These are phyloP conservation scores for Alauda arvensis DNA, from an alignment of 2,797 vertebrate species.

Conservation along the genomic window DNA sequence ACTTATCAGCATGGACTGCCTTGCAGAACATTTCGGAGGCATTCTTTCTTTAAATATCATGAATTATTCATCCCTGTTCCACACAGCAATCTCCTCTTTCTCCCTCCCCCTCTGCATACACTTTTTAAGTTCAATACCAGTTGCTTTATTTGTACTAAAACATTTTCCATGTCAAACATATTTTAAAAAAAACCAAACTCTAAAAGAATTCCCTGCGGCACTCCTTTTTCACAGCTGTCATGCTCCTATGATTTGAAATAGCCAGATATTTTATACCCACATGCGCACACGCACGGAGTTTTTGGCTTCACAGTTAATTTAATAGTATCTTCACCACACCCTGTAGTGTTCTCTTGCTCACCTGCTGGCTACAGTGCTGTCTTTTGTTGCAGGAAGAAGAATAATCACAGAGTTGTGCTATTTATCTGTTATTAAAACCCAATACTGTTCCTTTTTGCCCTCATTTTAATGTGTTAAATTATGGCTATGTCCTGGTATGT, in stretches of 20 bases:
- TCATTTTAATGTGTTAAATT: constrained; percentile 30
- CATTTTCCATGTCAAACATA: constrained; percentile 92
- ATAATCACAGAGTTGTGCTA: constrained; percentile 21
- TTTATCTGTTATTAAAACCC: constrained; percentile 47
- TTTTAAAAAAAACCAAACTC: constrained; percentile 80
- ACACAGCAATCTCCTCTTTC: constrained; percentile 78
- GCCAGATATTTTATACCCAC: constrained; percentile 32
- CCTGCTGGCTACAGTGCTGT: constrained; percentile 77
- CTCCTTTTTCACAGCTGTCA: constrained; percentile 93
- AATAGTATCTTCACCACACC: constrained; percentile 85
- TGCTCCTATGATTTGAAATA: constrained; percentile 86
- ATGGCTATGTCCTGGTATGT: constrained; percentile 35
- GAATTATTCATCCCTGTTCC: constrained; percentile 88
- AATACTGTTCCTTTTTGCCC: neutral
- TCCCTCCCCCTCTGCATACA: constrained; percentile 35
- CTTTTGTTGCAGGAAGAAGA: constrained; percentile 64
- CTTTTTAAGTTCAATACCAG: constrained; percentile 88
- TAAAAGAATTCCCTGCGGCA: constrained; percentile 87
- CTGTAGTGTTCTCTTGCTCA: constrained; percentile 78
- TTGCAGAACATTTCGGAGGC: constrained; percentile 71
- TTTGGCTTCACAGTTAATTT: constrained; percentile 86
- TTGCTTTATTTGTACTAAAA: constrained; percentile 95
- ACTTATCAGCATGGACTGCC: constrained; percentile 69
- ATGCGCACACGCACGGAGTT: neutral
- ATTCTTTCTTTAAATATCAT: constrained; percentile 85